phyloP scores from a whole-genome alignment of 2,888 invertebrate genomes.

The Exephanes ischioxanthus region DNA sequence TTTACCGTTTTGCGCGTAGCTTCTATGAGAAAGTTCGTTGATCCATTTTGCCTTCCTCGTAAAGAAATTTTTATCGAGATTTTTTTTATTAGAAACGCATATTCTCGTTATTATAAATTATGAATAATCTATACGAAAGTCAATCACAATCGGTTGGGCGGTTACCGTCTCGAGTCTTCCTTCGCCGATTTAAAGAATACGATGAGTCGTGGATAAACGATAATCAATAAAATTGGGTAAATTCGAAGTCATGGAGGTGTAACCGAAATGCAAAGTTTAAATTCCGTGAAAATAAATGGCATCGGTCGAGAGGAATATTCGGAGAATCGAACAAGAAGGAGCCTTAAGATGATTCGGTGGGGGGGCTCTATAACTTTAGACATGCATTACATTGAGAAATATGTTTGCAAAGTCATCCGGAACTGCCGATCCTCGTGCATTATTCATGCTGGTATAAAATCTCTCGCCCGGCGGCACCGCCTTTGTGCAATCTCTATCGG shows the following conservation, averaged over 20 bases:
- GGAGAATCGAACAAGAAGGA: conserved; percentile 28
- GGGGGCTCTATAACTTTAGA: conserved; percentile 52
- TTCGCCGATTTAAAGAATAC: background rate
- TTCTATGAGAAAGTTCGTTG: too few species aligned
- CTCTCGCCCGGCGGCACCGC: conserved; percentile 45
- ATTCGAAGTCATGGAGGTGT: background rate
- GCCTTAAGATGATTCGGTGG: conserved; percentile 55
- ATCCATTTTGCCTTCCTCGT: too few species aligned
- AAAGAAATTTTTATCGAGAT: too few species aligned
- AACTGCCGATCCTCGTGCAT: conserved; percentile 65
- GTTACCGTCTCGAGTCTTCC: background rate
- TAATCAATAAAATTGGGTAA: background rate
- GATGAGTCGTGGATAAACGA: background rate
- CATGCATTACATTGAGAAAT: conserved; percentile 66
- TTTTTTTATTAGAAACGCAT: too few species aligned
- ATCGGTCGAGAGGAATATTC: conserved; percentile 24
- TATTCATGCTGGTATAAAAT: conserved; percentile 67
- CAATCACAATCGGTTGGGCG: too few species aligned
- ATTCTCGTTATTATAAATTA: background rate
- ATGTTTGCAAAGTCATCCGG: conserved; percentile 67
- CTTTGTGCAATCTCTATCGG: conserved; percentile 39
- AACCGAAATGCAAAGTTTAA: background rate
- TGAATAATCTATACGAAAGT: too few species aligned
- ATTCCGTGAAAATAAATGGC: conserved; percentile 1
- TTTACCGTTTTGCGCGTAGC: too few species aligned